These are phyloP conservation scores for Aurelia aurita DNA, from an alignment of 30 jellyfish, hydroid and myxozoan species.

Conservation along the genomic window DNA sequence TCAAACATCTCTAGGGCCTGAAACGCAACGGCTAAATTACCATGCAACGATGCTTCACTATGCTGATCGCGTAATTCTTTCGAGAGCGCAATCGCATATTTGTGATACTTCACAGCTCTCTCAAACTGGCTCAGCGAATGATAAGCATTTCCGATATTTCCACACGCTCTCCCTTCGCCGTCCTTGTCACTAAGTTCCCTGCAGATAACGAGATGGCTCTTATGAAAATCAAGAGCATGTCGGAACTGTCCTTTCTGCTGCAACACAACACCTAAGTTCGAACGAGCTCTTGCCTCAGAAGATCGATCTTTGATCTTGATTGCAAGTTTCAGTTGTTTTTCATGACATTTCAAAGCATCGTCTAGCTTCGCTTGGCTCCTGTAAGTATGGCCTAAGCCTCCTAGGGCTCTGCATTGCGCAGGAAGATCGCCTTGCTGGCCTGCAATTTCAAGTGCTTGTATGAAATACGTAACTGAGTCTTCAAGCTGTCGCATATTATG, in stretches of 20 bases:
- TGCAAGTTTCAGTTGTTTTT: constrained; percentile 82
- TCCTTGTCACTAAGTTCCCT: constrained; percentile 88
- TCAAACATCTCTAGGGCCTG: constrained; percentile 84
- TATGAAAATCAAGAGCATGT: constrained; percentile 88
- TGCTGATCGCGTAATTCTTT: constrained; percentile 73
- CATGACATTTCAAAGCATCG: constrained; percentile 87
- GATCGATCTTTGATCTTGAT: constrained; percentile 67
- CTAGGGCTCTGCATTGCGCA: constrained; percentile 79
- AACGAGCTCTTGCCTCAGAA: constrained; percentile 91
- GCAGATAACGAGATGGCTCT: constrained; percentile 79
- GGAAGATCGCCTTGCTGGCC: constrained; percentile 55
- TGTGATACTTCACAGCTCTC: constrained; percentile 88
- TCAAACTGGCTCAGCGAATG: constrained; percentile 90
- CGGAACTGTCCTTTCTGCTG: constrained; percentile 87
- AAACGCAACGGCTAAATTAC: constrained; percentile 94
- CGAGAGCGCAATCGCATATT: constrained; percentile 80
- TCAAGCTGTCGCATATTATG: constrained; percentile 77
- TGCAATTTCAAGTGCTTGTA: constrained; percentile 71
- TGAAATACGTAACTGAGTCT: constrained; percentile 66
- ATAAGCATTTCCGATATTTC: constrained; percentile 97
- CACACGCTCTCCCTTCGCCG: constrained; percentile 96
- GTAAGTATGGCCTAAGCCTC: constrained; percentile 92
- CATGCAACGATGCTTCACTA: constrained; percentile 89
- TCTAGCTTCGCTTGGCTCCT: constrained; percentile 77
- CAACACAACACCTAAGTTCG: constrained; percentile 90